Evolutionary conservation across 1,140 invertebrate species (phyloP).

Genomic region (Archegozetes longisetosus): DNA sequence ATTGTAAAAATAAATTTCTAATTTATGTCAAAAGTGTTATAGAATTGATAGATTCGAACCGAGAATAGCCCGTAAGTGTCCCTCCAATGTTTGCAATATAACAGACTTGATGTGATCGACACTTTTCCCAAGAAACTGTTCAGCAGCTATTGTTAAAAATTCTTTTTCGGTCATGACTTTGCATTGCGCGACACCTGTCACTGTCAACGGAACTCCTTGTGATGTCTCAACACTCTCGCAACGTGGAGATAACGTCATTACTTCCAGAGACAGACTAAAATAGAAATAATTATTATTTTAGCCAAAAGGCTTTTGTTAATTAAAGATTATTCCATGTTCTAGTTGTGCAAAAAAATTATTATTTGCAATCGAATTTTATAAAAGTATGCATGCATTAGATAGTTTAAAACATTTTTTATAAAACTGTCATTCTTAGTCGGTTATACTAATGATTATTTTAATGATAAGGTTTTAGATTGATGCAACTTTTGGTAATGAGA

Average conservation of each 20-base stretch:
- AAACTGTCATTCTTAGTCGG: too few species aligned
- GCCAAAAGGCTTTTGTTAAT: too few species aligned
- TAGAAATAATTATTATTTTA: too few species aligned
- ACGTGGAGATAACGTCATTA: slow-evolving; percentile 90
- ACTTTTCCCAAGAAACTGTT: slow-evolving; percentile 89
- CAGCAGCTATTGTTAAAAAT: slow-evolving; percentile 81
- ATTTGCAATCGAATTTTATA: too few species aligned
- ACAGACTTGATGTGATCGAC: slow-evolving; percentile 81
- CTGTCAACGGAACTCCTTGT: slow-evolving; percentile 82
- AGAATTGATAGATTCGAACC: background rate
- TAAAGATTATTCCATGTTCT: too few species aligned
- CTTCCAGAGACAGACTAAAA: slow-evolving; percentile 40
- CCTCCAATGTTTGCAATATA: slow-evolving; percentile 51
- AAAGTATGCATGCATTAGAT: too few species aligned
- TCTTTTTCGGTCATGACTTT: slow-evolving; percentile 85
- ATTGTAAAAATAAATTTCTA: background rate
- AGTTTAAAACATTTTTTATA: too few species aligned
- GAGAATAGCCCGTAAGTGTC: slow-evolving; percentile 85
- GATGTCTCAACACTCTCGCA: slow-evolving; percentile 92
- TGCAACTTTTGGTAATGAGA: too few species aligned
- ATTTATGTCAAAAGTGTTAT: background rate
- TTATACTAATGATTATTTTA: too few species aligned
- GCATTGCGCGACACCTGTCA: slow-evolving; percentile 90
- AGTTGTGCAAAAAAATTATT: too few species aligned
- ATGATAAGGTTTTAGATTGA: too few species aligned